Base-by-base conservation (phyloP, 2,113 vertebrate species). In the Ariopsis seemanni region DNA sequence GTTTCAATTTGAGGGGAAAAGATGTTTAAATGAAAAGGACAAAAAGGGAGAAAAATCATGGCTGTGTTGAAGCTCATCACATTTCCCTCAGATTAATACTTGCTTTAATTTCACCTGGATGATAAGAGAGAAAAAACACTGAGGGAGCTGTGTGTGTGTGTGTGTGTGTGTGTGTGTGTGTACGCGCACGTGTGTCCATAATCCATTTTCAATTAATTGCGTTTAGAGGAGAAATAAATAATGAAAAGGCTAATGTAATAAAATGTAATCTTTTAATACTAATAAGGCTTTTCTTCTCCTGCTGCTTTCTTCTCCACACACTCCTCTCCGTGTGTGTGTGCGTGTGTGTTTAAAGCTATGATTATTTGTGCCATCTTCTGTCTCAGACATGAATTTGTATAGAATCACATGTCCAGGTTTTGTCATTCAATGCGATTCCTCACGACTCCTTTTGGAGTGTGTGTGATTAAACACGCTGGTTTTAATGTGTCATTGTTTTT, bases 221-320 rank as follows among this genome's bases (percentile, higher is more conserved):
- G 1, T 22, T 75, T 50, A 22, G 15, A 75, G 18, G 42, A 75
- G 20, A 75, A 75, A 75, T 75, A 50, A 75, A 75, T 75, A 75
- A 75, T 75, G 42, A 75, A 75, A 74, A 75, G 11, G 72, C 42
- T 75, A 75, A 75, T 75, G 72, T 75, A 75, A 75, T 75, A 75
- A 75, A 75, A 75, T 75, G 42, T 25, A 75, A 72, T 72, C 69
- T 34, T 72, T 72, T 72, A 72, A 50, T 50, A 50, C 42, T 75
- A 75, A 22, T 42, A 50, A 75, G 20, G 42, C 42, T 75, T 75
- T 75, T 75, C 20, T 75, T 75, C 42, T 50, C 8, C 42, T 42
- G 69, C 69, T 72, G 69, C 69, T 72, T 20, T 30, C 27, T 48
- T 74, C 27, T 34, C 1, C 27, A 67, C 65, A 27, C 67, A 30